phyloP scores from a whole-genome alignment of 1,140 invertebrate genomes.

The Lepidotrigona ventralis region DNA sequence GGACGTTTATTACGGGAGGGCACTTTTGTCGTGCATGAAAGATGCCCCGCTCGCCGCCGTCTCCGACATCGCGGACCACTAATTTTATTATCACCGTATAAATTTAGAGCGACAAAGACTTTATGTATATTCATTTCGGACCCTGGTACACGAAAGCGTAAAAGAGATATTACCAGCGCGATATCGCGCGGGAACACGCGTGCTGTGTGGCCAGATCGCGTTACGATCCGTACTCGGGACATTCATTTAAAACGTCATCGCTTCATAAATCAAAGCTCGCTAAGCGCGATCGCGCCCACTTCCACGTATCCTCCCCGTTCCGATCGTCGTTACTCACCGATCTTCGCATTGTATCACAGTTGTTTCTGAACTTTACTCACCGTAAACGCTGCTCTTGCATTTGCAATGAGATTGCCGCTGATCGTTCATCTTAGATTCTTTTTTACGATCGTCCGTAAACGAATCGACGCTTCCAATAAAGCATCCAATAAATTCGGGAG shows the following conservation, averaged over 20 bases:
- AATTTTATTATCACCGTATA: slow-evolving; percentile 45
- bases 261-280: slow-evolving; percentile 59
- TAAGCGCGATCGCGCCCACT: slow-evolving; percentile 42
- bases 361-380: background rate
- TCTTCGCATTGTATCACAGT: background rate
- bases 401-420: too few relatives aligned
- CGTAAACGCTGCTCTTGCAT: background rate
- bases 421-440: too few relatives aligned
- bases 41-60: background rate
- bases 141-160: slow-evolving; percentile 35
- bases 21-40: slow-evolving; percentile 40
- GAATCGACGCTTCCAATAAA: background rate
- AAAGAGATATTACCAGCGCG: slow-evolving; percentile 58
- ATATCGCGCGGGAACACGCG: slow-evolving; percentile 52
- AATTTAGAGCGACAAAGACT: slow-evolving; percentile 47
- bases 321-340: background rate
- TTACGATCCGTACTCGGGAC: slow-evolving; percentile 59
- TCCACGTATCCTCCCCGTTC: background rate
- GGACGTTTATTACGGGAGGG: slow-evolving; percentile 37
- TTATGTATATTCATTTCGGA: slow-evolving; percentile 52
- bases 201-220: slow-evolving; percentile 64
- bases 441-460: background rate
- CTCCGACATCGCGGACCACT: slow-evolving; percentile 5
- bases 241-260: slow-evolving; percentile 63
- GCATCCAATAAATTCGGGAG: background rate